A percentile compares a stretch with the other conserved stretches of the same genome.
Evolutionary conservation across 2,888 invertebrate genomes (phyloP).

Genomic region (Sabatieria punctata): DNA sequence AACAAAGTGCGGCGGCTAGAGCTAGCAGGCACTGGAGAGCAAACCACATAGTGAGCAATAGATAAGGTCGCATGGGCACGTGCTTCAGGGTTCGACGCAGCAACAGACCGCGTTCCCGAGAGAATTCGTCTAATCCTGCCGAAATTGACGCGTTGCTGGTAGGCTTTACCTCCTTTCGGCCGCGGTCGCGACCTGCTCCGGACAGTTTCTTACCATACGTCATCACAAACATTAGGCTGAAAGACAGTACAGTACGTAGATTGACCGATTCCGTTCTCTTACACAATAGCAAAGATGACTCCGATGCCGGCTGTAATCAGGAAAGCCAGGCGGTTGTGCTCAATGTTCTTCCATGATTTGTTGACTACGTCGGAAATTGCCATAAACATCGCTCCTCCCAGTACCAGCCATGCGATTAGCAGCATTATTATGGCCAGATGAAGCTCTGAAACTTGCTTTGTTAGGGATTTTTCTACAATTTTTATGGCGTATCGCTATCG

Average conservation of each 20-base stretch:
- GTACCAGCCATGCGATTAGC: neutral
- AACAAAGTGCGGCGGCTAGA: neutral
- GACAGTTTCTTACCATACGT: too few species aligned
- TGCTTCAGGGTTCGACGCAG: conserved; percentile 7
- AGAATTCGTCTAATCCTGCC: neutral
- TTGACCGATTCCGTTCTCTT: too few species aligned
- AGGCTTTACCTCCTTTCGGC: too few species aligned
- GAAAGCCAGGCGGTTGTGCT: neutral
- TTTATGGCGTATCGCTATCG: too few species aligned
- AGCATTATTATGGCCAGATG: neutral
- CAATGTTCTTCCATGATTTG: too few species aligned
- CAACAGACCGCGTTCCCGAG: conserved; percentile 3
- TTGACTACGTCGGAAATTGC: too few species aligned
- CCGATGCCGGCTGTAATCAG: neutral
- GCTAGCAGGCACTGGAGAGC: neutral
- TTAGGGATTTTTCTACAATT: too few species aligned
- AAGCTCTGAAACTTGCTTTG: neutral
- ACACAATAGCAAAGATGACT: conserved; percentile 1
- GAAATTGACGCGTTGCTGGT: neutral
- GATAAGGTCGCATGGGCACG: conserved; percentile 4
- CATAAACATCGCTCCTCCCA: neutral
- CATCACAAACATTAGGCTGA: too few species aligned
- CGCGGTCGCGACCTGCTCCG: too few species aligned
- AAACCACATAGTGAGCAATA: neutral
- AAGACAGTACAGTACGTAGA: too few species aligned